Base-by-base conservation (phyloP, 2,888 invertebrate species). In the Alitta virens region DNA sequence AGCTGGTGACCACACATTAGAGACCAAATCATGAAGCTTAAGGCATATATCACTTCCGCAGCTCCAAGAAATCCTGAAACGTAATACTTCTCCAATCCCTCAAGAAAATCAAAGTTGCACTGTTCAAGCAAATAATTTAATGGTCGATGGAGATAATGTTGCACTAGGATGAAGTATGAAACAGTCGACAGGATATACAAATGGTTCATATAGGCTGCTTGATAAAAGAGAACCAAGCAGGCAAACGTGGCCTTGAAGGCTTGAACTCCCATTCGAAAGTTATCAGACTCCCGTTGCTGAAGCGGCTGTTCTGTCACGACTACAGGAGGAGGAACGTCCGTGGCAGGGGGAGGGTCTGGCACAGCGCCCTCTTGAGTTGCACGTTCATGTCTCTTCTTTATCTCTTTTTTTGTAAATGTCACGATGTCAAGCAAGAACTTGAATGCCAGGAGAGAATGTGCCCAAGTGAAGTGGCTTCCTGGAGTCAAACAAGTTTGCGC, bases 11-110 rank as follows among this genome's bases (percentile, higher is more conserved):
- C 23, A 5, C n/a, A 38, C 26, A 59, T 18, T 16, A 64, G 43
- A n/a, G 50, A 33, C 62, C 64, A 62, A 7, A 63, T 21, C 62
- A 63, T 63, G 33, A 64, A 58, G 14, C 38, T 14, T 2, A 58
- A 9, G 3, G 62, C 54, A 12, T 40, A 54, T 9, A 54, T 3
- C 7, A 64, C 27, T 23, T 63, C 62, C 2, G 54, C 18, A n/a
- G 42, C 5, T 21, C 55, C 62, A 14, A 64, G 46, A 18, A 50
- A 2, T 12, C 58, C 62, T 26, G 16, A 21, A 7, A 63, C 62
- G 40, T 64, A 64, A 33, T 64, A 59, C 59, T 59, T 49, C 40
- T 64, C 64, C 27, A 64, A 33, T 3, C 64, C 64, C 38, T 64
- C 64, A 18, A 64, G 59, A 7, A 25, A 12, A 14, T 64, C 64